A percentile compares a stretch with the other conserved stretches of the same genome.
phyloP scores from a whole-genome alignment of 2,888 invertebrate species.

The Tetramorium bicarinatum region DNA sequence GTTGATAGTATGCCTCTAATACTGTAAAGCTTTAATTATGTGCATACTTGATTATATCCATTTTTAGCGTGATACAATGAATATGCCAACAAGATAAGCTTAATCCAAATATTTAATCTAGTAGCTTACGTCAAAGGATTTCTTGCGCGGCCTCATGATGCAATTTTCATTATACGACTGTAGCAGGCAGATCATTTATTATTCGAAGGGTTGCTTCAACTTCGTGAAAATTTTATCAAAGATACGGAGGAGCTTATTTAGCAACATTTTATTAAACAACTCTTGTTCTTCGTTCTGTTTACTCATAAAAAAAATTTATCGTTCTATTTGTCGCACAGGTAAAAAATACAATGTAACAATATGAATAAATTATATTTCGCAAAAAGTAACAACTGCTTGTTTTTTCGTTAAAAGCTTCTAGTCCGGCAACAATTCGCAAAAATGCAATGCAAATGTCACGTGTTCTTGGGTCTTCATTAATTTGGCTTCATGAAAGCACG shows the following conservation, averaged over 20 bases:
- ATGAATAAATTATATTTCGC: background rate
- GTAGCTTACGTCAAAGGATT: slow-evolving; percentile 64
- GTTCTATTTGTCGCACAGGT: slow-evolving; percentile 4
- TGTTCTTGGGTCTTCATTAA: slow-evolving; percentile 55
- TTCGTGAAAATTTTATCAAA: slow-evolving; percentile 67
- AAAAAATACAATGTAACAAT: background rate
- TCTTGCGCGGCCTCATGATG: slow-evolving; percentile 61
- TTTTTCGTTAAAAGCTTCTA: background rate
- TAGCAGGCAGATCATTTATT: slow-evolving; percentile 59
- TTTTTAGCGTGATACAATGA: slow-evolving; percentile 36
- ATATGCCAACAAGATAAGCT: slow-evolving; percentile 57
- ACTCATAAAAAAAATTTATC: slow-evolving; percentile 31
- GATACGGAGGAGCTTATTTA: slow-evolving; percentile 46
- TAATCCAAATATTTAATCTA: slow-evolving; percentile 61
- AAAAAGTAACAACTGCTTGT: background rate
- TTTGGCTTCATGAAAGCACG: slow-evolving; percentile 55
- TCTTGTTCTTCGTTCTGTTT: background rate
- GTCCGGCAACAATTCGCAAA: background rate
- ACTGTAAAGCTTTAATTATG: slow-evolving; percentile 27
- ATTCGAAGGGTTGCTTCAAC: slow-evolving; percentile 53
- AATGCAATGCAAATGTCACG: slow-evolving; percentile 24
- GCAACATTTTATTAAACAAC: slow-evolving; percentile 40
- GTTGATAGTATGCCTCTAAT: background rate
- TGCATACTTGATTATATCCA: slow-evolving; percentile 28
- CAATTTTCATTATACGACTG: slow-evolving; percentile 58